Evolutionary conservation across 2,888 invertebrate species (phyloP), one percentile per base, ranked within the genome.

Genomic region (Parascotia fuliginaria): DNA sequence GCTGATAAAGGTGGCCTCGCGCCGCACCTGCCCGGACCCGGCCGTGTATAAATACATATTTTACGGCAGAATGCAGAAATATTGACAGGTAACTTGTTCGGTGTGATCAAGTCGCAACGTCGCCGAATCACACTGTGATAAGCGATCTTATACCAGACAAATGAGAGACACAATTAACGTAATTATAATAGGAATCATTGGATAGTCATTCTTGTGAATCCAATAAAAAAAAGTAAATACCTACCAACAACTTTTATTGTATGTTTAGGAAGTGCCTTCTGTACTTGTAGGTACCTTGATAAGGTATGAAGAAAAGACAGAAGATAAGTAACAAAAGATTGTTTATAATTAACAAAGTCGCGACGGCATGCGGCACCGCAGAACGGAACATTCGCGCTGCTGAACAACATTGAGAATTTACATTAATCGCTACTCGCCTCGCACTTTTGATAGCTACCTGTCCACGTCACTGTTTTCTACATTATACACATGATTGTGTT

Each of bases 21-120:
- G 66, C 67, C 73, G 81, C 85, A 85, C 85, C 85, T 85, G 85
- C 83, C 79, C 75, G 45, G 66, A 63, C 72, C 68, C 69, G 50
- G 45, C 64, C 70, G 75, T 80, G 79, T 83, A 83, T 79, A 74
- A 73, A 81, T 75, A 81, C 79, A 83, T 83, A 85, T 81, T 83
- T 83, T 83, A 84, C 77, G 72, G 71, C 73, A 70, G 79, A 83
- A 81, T 75, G 84, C 83, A 82, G 80, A 82, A 85, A 84, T 85
- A 83, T 70, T 76, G 79, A 80, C 82, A 78, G 76, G 63, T 60
- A 65, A 46, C 55, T 53, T 55, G 56, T 54, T 60, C 42, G 56
- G 53, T 45, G 33, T 50, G 53, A 50, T 50, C 45, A n/a, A n/a
- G n/a, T n/a, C n/a, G n/a, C n/a, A n/a, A n/a, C n/a, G n/a, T n/a